phyloP scores from a whole-genome alignment of 2,888 invertebrate species.

The Leptinotarsa peninsularis region DNA sequence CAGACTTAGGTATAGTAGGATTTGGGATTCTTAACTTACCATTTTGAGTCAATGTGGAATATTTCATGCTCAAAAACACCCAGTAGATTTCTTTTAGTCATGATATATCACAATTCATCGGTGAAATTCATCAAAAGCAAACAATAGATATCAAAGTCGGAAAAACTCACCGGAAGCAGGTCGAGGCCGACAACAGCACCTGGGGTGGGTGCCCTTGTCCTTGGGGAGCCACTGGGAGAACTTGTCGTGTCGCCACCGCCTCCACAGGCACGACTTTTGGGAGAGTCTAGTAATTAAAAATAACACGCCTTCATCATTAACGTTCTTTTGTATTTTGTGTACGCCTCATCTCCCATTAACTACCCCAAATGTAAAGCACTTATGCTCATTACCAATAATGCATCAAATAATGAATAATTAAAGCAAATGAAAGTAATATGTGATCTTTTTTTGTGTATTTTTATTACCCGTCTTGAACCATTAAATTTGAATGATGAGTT shows the following conservation, averaged over 20 bases:
- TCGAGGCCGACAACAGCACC: slow-evolving; percentile 66
- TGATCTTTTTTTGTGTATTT: too few relatives aligned
- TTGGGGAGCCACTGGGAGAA: slow-evolving; percentile 67
- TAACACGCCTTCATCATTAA: slow-evolving; percentile 10
- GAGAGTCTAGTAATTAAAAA: slow-evolving; percentile 64
- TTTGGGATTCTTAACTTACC: background rate
- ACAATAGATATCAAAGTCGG: slow-evolving; percentile 12
- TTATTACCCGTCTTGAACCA: too few relatives aligned
- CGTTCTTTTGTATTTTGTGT: background rate
- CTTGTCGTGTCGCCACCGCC: slow-evolving; percentile 61
- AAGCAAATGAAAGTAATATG: too few relatives aligned
- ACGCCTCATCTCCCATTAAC: background rate
- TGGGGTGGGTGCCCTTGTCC: slow-evolving; percentile 63
- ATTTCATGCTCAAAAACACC: too few relatives aligned
- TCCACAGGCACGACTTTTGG: slow-evolving; percentile 65
- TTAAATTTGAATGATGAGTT: too few relatives aligned
- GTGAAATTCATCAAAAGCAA: background rate
- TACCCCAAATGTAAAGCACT: too few relatives aligned
- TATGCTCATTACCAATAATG: too few relatives aligned
- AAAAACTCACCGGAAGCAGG: slow-evolving; percentile 63
- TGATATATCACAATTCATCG: too few relatives aligned
- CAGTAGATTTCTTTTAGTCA: too few relatives aligned
- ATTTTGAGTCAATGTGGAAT: background rate
- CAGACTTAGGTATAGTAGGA: too few relatives aligned
- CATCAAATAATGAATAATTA: too few relatives aligned